A percentile compares a stretch with the other conserved stretches of the same genome.
phyloP scores from a whole-genome alignment of 2,888 invertebrate species.

The Trissolcus brochymenae region DNA sequence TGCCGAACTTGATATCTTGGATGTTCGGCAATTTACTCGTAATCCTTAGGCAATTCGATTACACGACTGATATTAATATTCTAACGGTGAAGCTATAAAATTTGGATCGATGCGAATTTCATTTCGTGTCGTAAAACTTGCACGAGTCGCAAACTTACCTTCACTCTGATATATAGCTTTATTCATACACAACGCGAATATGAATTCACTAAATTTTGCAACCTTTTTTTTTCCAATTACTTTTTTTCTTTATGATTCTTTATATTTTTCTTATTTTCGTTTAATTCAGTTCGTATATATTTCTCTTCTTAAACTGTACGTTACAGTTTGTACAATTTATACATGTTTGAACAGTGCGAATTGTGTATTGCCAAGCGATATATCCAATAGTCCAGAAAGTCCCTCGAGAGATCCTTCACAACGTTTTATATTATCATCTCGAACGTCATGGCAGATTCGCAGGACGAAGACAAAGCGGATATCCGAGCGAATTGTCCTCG shows the following conservation, averaged over 20 bases:
- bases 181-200: conserved; percentile 25
- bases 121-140: conserved; percentile 50
- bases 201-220: conserved; percentile 22
- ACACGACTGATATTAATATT: conserved; percentile 57
- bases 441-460: conserved; percentile 55
- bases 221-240: conserved; percentile 28
- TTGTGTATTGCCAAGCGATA: conserved; percentile 50
- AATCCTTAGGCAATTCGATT: conserved; percentile 57
- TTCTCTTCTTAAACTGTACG: conserved; percentile 41
- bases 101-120: conserved; percentile 55
- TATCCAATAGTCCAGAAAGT: conserved; percentile 53
- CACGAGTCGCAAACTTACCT: conserved; percentile 53
- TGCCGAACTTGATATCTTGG: conserved; percentile 57
- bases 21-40: conserved; percentile 58
- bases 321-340: conserved; percentile 34
- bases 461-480: conserved; percentile 53
- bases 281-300: conserved; percentile 7
- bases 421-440: conserved; percentile 55
- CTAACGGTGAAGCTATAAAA: conserved; percentile 53
- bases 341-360: conserved; percentile 22
- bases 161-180: conserved; percentile 50
- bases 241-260: not conserved
- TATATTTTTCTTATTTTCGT: not conserved
- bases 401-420: conserved; percentile 56
- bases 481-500: conserved; percentile 55